Conservation (phyloP, 2,888 invertebrate species). For the Neria commutata region DNA sequence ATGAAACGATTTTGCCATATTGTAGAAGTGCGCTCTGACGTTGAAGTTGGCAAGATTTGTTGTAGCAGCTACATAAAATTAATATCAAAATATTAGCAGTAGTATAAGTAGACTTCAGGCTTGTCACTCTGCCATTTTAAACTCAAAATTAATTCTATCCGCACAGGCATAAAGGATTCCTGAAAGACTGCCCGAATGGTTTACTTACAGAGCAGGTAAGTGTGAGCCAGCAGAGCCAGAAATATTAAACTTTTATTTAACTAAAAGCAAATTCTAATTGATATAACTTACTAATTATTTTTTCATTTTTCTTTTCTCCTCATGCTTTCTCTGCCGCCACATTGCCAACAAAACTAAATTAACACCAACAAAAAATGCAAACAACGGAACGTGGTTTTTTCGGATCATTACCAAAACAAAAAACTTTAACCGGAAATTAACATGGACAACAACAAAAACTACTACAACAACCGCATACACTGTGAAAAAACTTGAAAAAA, state of each 20-base stretch:
- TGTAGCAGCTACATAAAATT: background rate
- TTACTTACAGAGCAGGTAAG: conserved; percentile 91
- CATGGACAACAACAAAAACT: background rate
- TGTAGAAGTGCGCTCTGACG: no score
- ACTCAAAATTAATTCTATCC: background rate
- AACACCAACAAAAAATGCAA: no score
- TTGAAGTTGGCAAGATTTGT: no score
- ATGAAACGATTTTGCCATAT: no score
- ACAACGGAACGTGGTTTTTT: no score
- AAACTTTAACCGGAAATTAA: conserved; percentile 9
- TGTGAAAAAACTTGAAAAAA: no score
- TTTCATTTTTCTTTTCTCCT: conserved; percentile 9
- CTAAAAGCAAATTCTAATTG: background rate
- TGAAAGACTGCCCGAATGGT: conserved; percentile 96
- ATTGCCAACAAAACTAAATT: no score
- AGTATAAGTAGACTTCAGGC: no score
- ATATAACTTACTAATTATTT: background rate
- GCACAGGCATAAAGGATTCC: conserved; percentile 98
- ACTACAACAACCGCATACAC: background rate
- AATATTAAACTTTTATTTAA: no score
- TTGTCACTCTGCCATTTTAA: no score
- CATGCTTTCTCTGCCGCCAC: conserved; percentile 2
- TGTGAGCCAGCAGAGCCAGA: no score
- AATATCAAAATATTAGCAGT: background rate
- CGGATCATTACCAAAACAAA: background rate